Evolutionary conservation across 2,797 vertebrate genomes (phyloP).

Genomic region (Myotis planiceps): DNA sequence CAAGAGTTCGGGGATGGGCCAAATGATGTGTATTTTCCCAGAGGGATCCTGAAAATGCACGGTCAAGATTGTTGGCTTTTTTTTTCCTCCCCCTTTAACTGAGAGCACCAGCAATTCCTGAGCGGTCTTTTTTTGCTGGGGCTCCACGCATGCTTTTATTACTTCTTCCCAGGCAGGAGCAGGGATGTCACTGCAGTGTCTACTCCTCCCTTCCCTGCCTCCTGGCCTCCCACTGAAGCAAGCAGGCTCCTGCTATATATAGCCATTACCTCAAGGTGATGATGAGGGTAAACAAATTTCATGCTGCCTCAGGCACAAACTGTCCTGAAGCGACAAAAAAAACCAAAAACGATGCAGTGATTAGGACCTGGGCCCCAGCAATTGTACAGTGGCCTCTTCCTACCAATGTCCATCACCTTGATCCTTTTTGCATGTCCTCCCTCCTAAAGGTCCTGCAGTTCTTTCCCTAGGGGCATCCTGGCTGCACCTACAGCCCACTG

Average conservation of each 20-base stretch:
- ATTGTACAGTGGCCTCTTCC: neutral
- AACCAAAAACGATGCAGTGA: neutral
- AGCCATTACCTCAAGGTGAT: conserved; percentile 3
- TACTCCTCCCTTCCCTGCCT: neutral
- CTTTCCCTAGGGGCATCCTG: neutral
- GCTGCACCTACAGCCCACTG: neutral
- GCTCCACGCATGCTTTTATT: neutral
- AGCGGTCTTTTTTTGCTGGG: neutral
- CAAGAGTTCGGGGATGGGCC: conserved; percentile 38
- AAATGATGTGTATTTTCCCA: conserved; percentile 56
- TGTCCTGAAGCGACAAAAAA: neutral
- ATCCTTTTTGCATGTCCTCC: neutral
- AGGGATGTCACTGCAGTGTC: neutral
- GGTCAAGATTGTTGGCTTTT: conserved; percentile 11
- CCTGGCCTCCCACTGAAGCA: neutral
- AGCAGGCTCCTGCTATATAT: neutral
- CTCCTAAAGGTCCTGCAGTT: neutral
- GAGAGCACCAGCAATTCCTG: neutral
- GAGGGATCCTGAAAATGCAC: conserved; percentile 16
- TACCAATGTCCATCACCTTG: neutral
- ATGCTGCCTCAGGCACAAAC: neutral
- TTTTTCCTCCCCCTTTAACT: neutral
- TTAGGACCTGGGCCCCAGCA: neutral
- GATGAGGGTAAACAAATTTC: conserved; percentile 21
- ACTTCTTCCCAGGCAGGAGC: neutral